phyloP scores from a whole-genome alignment of 2,113 vertebrate genomes.

The Phylloscopus whistleri region DNA sequence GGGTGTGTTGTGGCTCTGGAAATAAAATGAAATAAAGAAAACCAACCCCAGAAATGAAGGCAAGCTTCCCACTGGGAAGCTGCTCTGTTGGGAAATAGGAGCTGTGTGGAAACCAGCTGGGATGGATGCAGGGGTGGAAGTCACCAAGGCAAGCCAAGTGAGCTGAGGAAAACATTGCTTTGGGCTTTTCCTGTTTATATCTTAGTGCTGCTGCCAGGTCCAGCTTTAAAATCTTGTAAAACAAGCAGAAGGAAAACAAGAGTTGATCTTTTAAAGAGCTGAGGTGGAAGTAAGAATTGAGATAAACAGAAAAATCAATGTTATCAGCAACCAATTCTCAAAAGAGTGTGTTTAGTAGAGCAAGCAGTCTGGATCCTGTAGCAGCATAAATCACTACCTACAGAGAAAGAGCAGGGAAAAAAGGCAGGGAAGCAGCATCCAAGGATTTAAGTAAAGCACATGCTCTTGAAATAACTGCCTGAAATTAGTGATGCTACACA shows the following conservation, averaged over 20 bases:
- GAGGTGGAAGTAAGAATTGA: neutral
- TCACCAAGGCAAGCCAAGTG: neutral
- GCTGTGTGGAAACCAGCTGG: neutral
- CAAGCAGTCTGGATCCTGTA: neutral
- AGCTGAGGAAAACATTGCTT: neutral
- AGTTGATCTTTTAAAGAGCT: neutral
- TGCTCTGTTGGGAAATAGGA: neutral
- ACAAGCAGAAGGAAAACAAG: neutral
- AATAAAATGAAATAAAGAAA: neutral
- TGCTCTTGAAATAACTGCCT: neutral
- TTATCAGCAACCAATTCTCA: neutral
- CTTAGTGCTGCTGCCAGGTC: neutral
- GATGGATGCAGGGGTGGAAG: neutral
- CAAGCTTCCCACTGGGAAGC: neutral
- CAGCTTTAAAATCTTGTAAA: neutral
- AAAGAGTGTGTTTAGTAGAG: neutral
- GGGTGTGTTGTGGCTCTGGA: accelerated
- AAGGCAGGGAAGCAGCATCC: neutral
- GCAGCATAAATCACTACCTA: neutral
- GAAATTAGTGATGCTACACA: neutral
- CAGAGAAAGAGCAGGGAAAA: neutral
- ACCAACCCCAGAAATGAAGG: neutral
- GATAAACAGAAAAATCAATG: slow-evolving; percentile 4
- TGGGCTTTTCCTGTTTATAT: neutral
- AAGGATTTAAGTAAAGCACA: neutral